Base-by-base conservation (phyloP, 1,140 invertebrate species). In the Mizuhopecten yessoensis region DNA sequence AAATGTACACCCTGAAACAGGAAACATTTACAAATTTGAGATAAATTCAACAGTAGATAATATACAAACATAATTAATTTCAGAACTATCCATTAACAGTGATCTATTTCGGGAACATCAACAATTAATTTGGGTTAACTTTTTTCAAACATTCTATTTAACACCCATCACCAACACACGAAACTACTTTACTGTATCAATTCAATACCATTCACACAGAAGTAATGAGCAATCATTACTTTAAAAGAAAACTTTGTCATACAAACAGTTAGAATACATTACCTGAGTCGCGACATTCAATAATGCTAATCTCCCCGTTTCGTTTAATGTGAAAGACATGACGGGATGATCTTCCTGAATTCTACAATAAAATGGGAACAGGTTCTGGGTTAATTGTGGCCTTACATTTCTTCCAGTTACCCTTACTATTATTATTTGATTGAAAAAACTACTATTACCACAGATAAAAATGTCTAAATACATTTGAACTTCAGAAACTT, bases 251-350 rank as follows among this genome's bases (percentile, higher is more conserved):
- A 13, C 45, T n/a, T n/a, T n/a, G n/a, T n/a, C n/a, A n/a, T n/a
- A n/a, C n/a, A n/a, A n/a, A n/a, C n/a, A 75, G 57, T 0, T 29
- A 86, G 33, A 20, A 92, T 91, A 45, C 1, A 45, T 92, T 92
- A 97, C 96, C 96, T 99, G 99, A 96, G 98, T 99, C 92, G 98
- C 98, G 75, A 99, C 98, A 97, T 99, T 99, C 34, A 99, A 97
- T 92, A 99, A 97, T 34, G 98, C 98, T 95, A 99, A 97, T 89
- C 98, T 97, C 96, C 99, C 99, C 23, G 98, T 97, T 92, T 98
- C 98, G 97, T 99, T 98, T 88, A 99, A 97, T 88, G 98, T 98
- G 97, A 99, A 99, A 93, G 99, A 98, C 98, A 99, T 99, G 90
- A 99, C 98, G 89, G 99, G 98, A 97, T 99, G 98, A 96, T 99